Evolutionary conservation across 2,797 vertebrate genomes (phyloP).

Genomic region (Mastacembelus armatus): DNA sequence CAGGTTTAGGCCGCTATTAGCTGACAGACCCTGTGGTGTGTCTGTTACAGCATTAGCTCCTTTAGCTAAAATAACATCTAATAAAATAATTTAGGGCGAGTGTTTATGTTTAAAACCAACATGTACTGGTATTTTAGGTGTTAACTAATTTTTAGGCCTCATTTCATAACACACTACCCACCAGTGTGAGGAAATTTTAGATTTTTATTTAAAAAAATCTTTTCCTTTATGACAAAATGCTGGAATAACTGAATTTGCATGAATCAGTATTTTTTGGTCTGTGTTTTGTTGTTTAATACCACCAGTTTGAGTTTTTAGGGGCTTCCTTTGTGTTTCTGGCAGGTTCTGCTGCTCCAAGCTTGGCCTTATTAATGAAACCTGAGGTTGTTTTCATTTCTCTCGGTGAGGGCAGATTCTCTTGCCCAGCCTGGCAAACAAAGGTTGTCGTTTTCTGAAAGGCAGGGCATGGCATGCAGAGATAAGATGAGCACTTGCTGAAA

Average conservation of each 20-base stretch:
- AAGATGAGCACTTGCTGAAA: conserved; percentile 65
- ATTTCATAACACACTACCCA: neutral
- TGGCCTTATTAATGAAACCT: conserved; percentile 46
- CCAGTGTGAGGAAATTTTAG: no score
- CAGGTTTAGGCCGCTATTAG: no score
- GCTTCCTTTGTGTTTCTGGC: conserved; percentile 33
- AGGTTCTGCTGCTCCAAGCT: conserved; percentile 4
- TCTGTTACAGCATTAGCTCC: no score
- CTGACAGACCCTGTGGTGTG: no score
- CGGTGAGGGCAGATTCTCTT: no score
- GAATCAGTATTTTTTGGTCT: neutral
- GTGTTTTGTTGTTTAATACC: conserved; percentile 12
- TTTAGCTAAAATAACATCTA: no score
- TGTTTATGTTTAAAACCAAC: no score
- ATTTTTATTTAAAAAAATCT: no score
- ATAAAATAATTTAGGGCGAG: fast-evolving
- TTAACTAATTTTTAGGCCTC: neutral
- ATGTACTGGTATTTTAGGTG: no score
- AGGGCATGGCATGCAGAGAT: conserved; percentile 72
- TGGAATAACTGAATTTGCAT: neutral
- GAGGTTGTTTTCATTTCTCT: conserved; percentile 37
- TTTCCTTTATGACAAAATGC: no score
- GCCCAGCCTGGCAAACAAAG: conserved; percentile 70
- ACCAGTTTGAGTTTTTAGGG: conserved; percentile 6
- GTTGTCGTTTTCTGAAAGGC: conserved; percentile 67